Base-by-base conservation (phyloP, 2,888 invertebrate genomes). In the Drosophila phalerata region DNA sequence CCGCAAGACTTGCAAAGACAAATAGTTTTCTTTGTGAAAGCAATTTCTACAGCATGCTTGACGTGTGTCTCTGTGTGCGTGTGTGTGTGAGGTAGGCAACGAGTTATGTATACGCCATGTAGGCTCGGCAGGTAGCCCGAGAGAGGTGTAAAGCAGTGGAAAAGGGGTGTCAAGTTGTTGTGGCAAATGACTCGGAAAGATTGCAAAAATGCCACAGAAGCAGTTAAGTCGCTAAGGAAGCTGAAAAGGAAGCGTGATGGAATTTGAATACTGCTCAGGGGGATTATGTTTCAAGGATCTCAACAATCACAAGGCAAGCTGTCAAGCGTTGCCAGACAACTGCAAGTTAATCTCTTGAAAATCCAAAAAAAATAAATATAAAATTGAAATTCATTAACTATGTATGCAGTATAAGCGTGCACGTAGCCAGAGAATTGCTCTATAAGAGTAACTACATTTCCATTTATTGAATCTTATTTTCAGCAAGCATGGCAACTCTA, bases 21-120 rank as follows among this genome's bases (percentile, higher is more conserved):
- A 87, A 82, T 85, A 87, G 85, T 85, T 82, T 69, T 67, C 80
- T 81, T 75, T 76, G 73, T 86, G 81, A 86, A 86, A 81, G 87
- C 81, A 86, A 77, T 79, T 74, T 79, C 22, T 22, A 17, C 43
- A 38, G 61, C 65, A 55, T 65, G 62, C 72, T 75, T 57, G 32
- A 58, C 47, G 61, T 56, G 28, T 55, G 55, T 34, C 1, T 22
- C 22, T 22, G 25, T 28, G 34, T 19, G 13, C 17, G 40, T 11
- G 17, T 19, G 42, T 42, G 42, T 11, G 11, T 19, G 42, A 13
- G 19, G 11, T 11, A 55, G 57, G 19, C 47, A 77, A 75, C 69
- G 76, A 76, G 79, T 78, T 78, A 68, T 63, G 69, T 64, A 63
- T 64, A 43, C 47, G 64, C 60, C 68, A 48, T 53, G 75, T 72